Evolutionary conservation across 2,113 vertebrate species (phyloP), one percentile per base, ranked within the genome.

Genomic region (Menidia beryllina): DNA sequence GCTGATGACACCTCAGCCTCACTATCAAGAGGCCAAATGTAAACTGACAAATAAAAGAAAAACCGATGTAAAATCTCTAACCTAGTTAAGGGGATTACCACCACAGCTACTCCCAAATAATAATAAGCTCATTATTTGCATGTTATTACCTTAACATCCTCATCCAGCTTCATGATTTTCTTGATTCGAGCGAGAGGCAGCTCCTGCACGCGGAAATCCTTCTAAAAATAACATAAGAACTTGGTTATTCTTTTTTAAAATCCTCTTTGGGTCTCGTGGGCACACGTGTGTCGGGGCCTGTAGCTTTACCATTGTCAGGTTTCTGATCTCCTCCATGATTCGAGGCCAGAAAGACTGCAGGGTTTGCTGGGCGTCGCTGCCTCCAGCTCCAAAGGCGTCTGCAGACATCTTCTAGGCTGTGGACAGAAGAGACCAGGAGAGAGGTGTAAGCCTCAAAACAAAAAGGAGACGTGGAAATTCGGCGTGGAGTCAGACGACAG

Each of bases 81-180:
- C 8, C 1, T 34, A 1, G 30, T 34, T 34, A 34, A 34, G 25
- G n/a, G 7, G 7, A 26, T 52, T 52, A 25, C 14, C 4, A 52
- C 50, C 11, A 26, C 13, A 52, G 21, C 14, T 2, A 20, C 7
- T n/a, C 26, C 52, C 17, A 58, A 14, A 4, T 24, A 7, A 15
- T 3, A 15, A 5, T 58, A 41, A 2, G 41, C 56, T 4, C 38
- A 20, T 25, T 41, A 41, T 43, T 77, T n/a, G 43, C 34, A 13
- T 8, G 49, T 15, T 41, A 70, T 78, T 93, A 98, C 97, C 95
- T 99, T 99, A 76, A 99, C 97, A 80, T 98, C 97, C 86, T 99
- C 97, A 93, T 99, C 98, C 84, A 99, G 86, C 80, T 99, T 99
- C 97, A 99, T 99, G 84, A 99, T 99, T 90, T 99, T 99, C 93